Evolutionary conservation across 2,888 invertebrate species (phyloP).

Genomic region (Drosophila merina): DNA sequence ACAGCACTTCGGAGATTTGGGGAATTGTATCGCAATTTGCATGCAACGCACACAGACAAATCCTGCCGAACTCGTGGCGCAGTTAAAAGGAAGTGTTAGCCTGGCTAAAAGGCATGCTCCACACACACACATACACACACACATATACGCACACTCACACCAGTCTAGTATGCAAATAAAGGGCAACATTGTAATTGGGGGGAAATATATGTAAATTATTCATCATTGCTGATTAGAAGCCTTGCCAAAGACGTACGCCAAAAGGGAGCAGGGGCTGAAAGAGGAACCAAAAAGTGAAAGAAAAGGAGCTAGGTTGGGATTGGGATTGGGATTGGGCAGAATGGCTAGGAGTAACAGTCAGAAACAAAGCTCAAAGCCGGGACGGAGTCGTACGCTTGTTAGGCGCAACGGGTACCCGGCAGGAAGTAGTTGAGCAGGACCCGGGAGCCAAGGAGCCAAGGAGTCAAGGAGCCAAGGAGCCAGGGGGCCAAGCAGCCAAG

Average conservation of each 20-base stretch:
- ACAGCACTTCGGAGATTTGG: conserved; percentile 76
- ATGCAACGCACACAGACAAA: conserved; percentile 56
- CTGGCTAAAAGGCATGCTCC: conserved; percentile 23
- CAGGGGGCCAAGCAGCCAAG: conserved; percentile 14
- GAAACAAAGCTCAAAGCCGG: conserved; percentile 39
- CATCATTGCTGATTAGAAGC: conserved; percentile 83
- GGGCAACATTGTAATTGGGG: conserved; percentile 78
- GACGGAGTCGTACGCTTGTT: conserved; percentile 63
- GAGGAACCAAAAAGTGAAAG: not conserved
- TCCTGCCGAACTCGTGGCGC: conserved; percentile 27
- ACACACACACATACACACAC: conserved; percentile 2
- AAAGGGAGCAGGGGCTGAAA: conserved; percentile 6
- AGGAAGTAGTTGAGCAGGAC: conserved; percentile 72
- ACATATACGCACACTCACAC: not conserved
- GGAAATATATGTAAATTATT: conserved; percentile 83
- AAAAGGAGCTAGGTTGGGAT: not conserved
- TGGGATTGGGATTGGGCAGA: not conserved
- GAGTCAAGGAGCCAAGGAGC: conserved; percentile 7
- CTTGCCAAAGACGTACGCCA: conserved; percentile 52
- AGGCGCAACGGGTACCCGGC: conserved; percentile 63
- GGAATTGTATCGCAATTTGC: conserved; percentile 78
- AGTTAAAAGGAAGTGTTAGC: conserved; percentile 64
- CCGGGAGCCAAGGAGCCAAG: conserved; percentile 24
- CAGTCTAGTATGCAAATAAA: conserved; percentile 66
- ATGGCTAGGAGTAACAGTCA: not conserved